phyloP scores from a whole-genome alignment of 2,113 vertebrate genomes.

The Oreotrochilus melanogaster region DNA sequence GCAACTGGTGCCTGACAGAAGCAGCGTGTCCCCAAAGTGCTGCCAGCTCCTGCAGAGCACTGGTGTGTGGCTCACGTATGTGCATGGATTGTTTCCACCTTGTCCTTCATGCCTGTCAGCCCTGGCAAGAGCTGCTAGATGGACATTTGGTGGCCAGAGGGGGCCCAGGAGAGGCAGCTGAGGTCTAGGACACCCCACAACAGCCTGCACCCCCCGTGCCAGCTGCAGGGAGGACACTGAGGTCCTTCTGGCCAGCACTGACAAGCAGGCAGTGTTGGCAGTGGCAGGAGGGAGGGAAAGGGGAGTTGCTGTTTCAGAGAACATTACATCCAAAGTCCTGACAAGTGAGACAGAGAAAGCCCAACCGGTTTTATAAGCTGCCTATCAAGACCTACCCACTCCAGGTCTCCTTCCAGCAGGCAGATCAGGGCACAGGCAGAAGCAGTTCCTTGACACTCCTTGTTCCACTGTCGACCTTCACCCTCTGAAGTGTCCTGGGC shows the following conservation, averaged over 20 bases:
- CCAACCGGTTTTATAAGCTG: background rate
- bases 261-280: background rate
- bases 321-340: background rate
- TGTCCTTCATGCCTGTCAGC: background rate
- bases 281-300: accelerated
- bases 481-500: accelerated
- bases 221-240: background rate
- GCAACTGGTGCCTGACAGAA: background rate
- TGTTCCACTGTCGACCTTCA: background rate
- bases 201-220: background rate
- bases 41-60: background rate
- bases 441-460: background rate
- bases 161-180: background rate
- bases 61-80: background rate
- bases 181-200: background rate
- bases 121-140: background rate
- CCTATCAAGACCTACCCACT: background rate
- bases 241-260: background rate
- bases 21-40: background rate
- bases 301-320: background rate
- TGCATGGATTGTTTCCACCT: background rate
- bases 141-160: background rate
- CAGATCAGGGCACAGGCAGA: background rate
- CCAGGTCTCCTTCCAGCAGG: background rate
- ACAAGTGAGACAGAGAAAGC: background rate